Percentiles rank a stretch among this genome's conserved stretches.
phyloP scores from a whole-genome alignment of 1,140 invertebrate genomes.

The Drosophila jambulina region DNA sequence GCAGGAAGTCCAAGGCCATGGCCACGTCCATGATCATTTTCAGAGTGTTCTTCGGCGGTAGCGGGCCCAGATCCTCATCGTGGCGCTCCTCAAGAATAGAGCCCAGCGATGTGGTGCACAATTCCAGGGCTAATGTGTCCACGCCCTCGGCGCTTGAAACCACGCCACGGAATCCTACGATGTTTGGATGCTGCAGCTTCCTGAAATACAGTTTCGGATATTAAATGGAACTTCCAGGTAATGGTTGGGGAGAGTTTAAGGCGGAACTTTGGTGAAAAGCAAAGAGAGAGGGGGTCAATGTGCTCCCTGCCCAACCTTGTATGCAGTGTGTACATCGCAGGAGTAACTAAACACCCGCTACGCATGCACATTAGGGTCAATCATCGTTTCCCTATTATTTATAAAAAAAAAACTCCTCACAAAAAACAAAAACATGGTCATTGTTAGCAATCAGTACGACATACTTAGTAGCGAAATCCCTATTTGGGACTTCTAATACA shows the following conservation, averaged over 20 bases:
- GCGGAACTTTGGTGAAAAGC: no score
- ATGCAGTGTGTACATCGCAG: background rate
- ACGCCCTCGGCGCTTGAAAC: constrained; percentile 88
- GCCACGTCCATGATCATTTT: constrained; percentile 88
- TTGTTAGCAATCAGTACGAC: background rate
- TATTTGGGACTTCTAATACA: no score
- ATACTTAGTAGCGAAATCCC: no score
- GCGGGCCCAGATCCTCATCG: constrained; percentile 87
- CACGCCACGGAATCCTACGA: constrained; percentile 92
- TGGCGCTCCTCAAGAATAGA: constrained; percentile 90
- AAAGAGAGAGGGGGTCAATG: background rate
- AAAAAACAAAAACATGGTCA: background rate
- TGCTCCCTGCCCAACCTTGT: no score
- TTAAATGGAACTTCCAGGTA: background rate
- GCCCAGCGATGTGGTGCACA: constrained; percentile 88
- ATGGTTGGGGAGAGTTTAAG: background rate
- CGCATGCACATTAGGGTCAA: constrained; percentile 33
- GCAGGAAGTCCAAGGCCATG: constrained; percentile 92
- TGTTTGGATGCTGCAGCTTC: constrained; percentile 92
- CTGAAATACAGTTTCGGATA: constrained; percentile 81
- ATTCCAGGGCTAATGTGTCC: constrained; percentile 90
- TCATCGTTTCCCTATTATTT: background rate
- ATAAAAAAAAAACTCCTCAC: background rate
- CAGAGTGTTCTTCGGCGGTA: constrained; percentile 88
- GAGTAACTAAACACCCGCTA: constrained; percentile 18